Base-by-base conservation (phyloP, 2,888 invertebrate species). In the Sarcophaga rosellei region DNA sequence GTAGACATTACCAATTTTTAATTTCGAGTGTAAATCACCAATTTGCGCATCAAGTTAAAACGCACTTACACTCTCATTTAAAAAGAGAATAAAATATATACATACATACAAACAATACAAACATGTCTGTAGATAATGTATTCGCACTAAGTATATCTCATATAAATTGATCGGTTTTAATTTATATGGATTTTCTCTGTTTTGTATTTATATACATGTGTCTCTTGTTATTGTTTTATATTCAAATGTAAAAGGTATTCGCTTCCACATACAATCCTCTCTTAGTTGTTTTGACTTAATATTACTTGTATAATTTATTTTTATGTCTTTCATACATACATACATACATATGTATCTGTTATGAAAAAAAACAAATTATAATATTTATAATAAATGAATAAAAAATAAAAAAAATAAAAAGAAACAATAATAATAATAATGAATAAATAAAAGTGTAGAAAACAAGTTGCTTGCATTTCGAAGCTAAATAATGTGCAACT, bases 381-480 rank as follows among this genome's bases (percentile, higher is more conserved):
- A 35, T 57, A 57, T 57, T 57, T 57, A 57, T 57, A 57, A 57
- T 15, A 35, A 17, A 57, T 57, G 57, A 57, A n/a, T 57, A 17
- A 17, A 5, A 57, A 57, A n/a, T 57, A 17, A 17, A 5, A 57
- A 57, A 35, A 57, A 12, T 1, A 57, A 57, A 57, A 57, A 47
- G 4, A 47, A 35, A 35, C 6, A 63, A 47, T 65, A 62, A 45
- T 23, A 47, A 74, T 35, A 45, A 45, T 44, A 23, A 25, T 25
- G 23, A 63, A 23, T 12, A 57, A 57, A 20, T n/a, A 59, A 61
- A 61, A 12, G 12, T 35, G 35, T 11, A n/a, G 35, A 59, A 35
- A 73, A 74, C 62, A 63, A 74, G 74, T 63, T 74, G 74, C 62
- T 63, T 74, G 74, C 62, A 63, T 47, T 63, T 74, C n/a, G n/a